A percentile compares a stretch with the other conserved stretches of the same genome.
These are phyloP conservation scores for Peromyscus attwateri DNA, from an alignment of 2,797 vertebrate genomes.

Conservation along the genomic window DNA sequence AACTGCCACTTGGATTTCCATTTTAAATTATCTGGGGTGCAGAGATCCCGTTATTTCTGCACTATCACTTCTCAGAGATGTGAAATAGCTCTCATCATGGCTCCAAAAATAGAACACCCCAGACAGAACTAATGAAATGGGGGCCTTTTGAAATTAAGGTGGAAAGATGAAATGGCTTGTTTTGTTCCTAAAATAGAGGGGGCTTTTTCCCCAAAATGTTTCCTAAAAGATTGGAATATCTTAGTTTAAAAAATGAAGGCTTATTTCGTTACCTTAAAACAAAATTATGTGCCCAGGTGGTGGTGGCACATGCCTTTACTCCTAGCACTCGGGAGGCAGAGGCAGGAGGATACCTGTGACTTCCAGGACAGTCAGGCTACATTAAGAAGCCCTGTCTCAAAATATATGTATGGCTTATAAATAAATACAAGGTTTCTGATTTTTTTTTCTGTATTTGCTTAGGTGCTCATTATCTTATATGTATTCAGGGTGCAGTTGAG, in stretches of 20 bases:
- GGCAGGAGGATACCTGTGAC: neutral
- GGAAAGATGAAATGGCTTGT: constrained; percentile 63
- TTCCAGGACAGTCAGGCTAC: neutral
- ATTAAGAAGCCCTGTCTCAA: neutral
- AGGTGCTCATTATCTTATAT: neutral
- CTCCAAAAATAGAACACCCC: constrained; percentile 72
- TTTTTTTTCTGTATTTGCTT: neutral
- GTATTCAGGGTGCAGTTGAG: constrained; percentile 24
- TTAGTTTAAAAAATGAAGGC: constrained; percentile 24
- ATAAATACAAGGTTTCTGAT: neutral
- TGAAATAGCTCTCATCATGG: constrained; percentile 71
- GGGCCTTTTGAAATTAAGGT: constrained; percentile 65
- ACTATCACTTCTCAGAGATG: constrained; percentile 71
- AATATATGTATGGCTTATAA: neutral
- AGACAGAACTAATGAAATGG: constrained; percentile 69
- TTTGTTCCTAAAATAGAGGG: constrained; percentile 70
- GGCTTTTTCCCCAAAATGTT: constrained; percentile 18
- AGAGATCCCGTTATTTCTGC: constrained; percentile 77
- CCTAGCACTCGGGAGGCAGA: neutral
- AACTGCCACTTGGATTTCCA: constrained; percentile 69
- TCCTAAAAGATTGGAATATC: neutral
- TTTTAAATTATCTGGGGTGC: constrained; percentile 77
- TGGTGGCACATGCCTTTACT: neutral
- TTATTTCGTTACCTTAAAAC: neutral
- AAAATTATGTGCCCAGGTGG: neutral